Base-by-base conservation (phyloP, 2,888 invertebrate species). In the Epirrhoe tristata region DNA sequence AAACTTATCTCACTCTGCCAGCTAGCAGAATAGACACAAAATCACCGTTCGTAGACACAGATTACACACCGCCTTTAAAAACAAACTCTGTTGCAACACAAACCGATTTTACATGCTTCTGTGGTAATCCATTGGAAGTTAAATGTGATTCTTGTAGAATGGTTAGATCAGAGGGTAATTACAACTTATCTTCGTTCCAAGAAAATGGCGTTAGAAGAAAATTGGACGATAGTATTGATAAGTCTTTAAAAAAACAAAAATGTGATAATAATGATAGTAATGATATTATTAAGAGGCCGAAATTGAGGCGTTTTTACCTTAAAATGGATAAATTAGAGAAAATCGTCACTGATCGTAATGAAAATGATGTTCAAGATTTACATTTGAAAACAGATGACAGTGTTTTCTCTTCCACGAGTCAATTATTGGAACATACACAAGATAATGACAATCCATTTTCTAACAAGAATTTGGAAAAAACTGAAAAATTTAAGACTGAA, bases 1-100 rank as follows among this genome's bases (percentile, higher is more conserved):
- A 93, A 63, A 93, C 93, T 0, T 93, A 93, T 73, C 77, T 93
- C 69, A 93, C 93, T 0, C 63, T 93, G 39, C 93, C 93, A 0
- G 90, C 93, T 0, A 89, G 84, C 54, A 79, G 91, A 48, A 88
- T 91, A 1, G 92, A 92, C 61, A 83, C 82, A 0, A 89, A 84
- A 75, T 90, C 91, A 0, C 91, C 91, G 0, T 91, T 92, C 67
- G 56, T 85, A 0, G 90, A 90, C 55, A 79, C 86, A 0, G 82
- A 84, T 32, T 77, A 75, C 32, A 82, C 83, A 58, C 89, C 88
- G 53, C 74, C 84, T 14, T 86, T 80, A 67, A 88, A 83, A 74
- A 92, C 89, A 24, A 89, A 85, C 51, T 87, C 89, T 0, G 83
- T 92, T 0, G 79, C 80, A 0, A 94, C 93, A 0, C 94, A 94